Base-by-base conservation (phyloP, 2,888 invertebrate genomes). In the Drosophila engyochracea region DNA sequence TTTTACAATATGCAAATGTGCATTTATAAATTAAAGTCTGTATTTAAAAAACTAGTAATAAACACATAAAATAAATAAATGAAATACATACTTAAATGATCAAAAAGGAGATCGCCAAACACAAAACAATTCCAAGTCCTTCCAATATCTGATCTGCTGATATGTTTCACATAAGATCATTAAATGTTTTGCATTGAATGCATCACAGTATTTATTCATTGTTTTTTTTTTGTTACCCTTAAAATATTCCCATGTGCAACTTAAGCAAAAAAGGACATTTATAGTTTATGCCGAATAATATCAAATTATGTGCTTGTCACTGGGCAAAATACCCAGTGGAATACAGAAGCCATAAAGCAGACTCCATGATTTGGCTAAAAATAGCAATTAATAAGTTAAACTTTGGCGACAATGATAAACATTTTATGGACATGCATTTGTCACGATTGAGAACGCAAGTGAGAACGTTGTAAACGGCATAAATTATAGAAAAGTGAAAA, bases 361-460 rank as follows among this genome's bases (percentile, higher is more conserved):
- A 6, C 19, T 19, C 35, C 28, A 68, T 76, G 76, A 76, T 73
- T 73, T 73, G 74, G 79, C 63, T 47, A 68, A 76, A 76, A 73
- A 73, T 68, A 68, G 12, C 49, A 28, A 68, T 67, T 60, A 62
- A 49, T 51, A 54, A 59, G 35, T 49, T 28, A 33, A 60, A 52
- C 35, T 39, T 39, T 31, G 22, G 58, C 31, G 31, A 14, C 12
- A 54, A 71, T 52, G 51, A 68, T 33, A 44, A 54, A 25, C 35
- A 70, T 25, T 55, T 70, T 25, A 41, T 54, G 19, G 2, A 51
- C 28, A 33, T 14, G 10, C 16, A 25, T 41, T 44, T 54, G 41
- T 53, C 73, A 68, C 81, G 88, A 90, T 77, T 86, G 81, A 73
- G 61, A 83, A 74, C 67, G 70, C 81, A 86, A 90, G 77, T 87